These are phyloP conservation scores for Poecilia picta DNA, from an alignment of 2,797 vertebrate genomes.

Conservation along the genomic window DNA sequence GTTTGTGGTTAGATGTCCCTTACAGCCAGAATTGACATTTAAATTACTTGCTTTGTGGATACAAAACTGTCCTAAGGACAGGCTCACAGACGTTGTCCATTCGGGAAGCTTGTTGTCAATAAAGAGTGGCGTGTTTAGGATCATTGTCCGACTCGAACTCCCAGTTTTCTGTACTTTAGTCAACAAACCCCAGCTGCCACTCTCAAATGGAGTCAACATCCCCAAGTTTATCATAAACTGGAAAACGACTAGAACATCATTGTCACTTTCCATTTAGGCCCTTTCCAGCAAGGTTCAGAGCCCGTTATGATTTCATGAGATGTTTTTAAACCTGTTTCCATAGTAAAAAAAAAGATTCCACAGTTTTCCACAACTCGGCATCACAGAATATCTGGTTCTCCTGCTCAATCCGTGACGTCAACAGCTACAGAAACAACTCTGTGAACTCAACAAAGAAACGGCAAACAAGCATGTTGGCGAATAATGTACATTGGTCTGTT, in stretches of 20 bases:
- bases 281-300: neutral
- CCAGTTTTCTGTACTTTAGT: neutral
- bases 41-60: neutral
- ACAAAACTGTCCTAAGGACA: neutral
- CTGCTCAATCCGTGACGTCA: neutral
- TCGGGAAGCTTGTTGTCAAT: neutral
- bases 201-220: neutral
- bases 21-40: neutral
- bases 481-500: neutral
- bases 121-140: neutral
- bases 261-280: neutral
- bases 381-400: neutral
- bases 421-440: neutral
- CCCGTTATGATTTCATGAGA: neutral
- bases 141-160: neutral
- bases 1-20: neutral
- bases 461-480: neutral
- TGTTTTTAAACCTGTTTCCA: neutral
- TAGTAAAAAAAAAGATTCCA: neutral
- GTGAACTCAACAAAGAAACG: neutral
- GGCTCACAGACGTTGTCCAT: neutral
- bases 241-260: neutral
- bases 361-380: neutral
- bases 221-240: neutral
- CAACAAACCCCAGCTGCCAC: neutral